Base-by-base conservation (phyloP, 2,113 vertebrate species). In the Centropus unirufus region DNA sequence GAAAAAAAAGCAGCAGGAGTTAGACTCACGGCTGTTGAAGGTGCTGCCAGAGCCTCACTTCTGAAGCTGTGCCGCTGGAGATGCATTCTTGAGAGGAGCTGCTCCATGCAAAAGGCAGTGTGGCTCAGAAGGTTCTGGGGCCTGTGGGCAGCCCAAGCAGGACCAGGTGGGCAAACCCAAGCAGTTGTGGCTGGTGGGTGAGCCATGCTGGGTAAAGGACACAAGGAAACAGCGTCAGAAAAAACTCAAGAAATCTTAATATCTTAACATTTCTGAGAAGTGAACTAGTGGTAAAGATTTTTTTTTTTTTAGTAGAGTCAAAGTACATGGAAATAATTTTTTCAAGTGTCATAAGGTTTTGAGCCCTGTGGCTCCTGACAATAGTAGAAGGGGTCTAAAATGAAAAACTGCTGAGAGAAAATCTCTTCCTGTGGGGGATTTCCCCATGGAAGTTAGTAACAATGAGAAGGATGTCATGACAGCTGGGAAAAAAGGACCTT, bases 1-100 rank as follows among this genome's bases (percentile, higher is more conserved):
- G 5, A 5, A 18, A 34, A 72, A 39, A 6, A 9, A 7, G 12
- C 34, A 59, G 79, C 39, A 72, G 54, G 29, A 57, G 12, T 2
- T 64, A 7, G 0, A 64, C 39, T 13, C 11, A 26, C 49, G 59
- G 39, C 64, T 81, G 47, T 58, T 16, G 3, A 23, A 19, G 12
- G 2, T n/a, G 1, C 11, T 79, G 17, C 67, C 2, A 1, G 52
- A 76, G 67, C 58, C 49, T 19, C 1, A 0, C 4, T 75, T 54
- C 55, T 70, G 58, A 51, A 83, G 54, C 11, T 14, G 1, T 0
- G 1, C 34, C 62, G 27, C 77, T 69, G 64, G 73, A 47, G 47
- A 52, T 75, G 36, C 3, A 0, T 29, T 34, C 62, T n/a, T 26
- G 57, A 61, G 54, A 27, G 21, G 51, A 57, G 14, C 11, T 8